phyloP scores from a whole-genome alignment of 2,797 vertebrate genomes.

The Sternotherus odoratus region DNA sequence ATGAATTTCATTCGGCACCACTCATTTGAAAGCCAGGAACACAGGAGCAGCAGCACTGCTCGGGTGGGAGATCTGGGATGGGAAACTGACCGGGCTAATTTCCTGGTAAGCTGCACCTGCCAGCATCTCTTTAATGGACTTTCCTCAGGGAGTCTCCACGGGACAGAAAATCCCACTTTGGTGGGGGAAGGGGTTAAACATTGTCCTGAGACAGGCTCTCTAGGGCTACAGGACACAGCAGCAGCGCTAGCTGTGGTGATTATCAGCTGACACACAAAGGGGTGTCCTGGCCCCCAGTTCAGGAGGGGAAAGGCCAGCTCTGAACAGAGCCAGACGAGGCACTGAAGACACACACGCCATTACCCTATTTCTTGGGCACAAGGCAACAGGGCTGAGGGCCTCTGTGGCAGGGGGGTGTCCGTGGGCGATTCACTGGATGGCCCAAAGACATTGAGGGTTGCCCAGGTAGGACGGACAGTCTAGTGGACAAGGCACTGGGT shows the following conservation, averaged over 20 bases:
- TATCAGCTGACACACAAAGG: neutral
- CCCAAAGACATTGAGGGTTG: neutral
- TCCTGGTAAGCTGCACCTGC: neutral
- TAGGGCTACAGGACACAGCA: neutral
- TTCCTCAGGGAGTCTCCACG: neutral
- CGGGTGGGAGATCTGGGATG: constrained; percentile 1
- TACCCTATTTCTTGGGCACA: neutral
- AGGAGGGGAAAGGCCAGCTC: neutral
- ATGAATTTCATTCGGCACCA: neutral
- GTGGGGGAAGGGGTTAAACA: neutral
- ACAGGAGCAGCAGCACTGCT: neutral
- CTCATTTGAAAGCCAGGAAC: neutral
- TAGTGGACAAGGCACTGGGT: neutral
- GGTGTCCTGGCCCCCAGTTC: neutral
- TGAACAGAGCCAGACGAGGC: neutral
- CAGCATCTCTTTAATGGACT: neutral
- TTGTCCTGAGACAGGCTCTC: neutral
- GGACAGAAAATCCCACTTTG: neutral
- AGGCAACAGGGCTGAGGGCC: neutral
- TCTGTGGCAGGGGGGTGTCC: neutral
- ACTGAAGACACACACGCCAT: neutral
- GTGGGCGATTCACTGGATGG: neutral
- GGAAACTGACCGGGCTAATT: neutral
- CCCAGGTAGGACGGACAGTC: neutral
- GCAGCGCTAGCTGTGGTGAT: neutral